Base-by-base conservation (phyloP, 2,797 vertebrate genomes). In the Spinibarbus caldwelli region DNA sequence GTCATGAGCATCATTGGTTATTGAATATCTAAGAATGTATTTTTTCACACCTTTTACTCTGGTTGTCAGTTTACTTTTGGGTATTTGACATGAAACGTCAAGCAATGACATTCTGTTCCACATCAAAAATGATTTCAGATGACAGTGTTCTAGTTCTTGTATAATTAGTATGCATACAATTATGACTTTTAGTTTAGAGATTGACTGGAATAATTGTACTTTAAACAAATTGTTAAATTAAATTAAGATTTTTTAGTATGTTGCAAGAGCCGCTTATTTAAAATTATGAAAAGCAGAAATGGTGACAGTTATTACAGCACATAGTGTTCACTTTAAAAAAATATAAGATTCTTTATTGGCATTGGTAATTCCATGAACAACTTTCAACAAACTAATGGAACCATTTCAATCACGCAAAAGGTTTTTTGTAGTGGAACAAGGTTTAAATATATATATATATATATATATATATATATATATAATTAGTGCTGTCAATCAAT, bases 21-120 rank as follows among this genome's bases (percentile, higher is more conserved):
- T 47, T 52, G 26, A 73, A 72, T 43, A 59, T 75, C 19, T 49
- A 21, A 73, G 71, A 73, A 36, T 73, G 5, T 34, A 5, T 34
- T 45, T 49, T 73, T 64, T 52, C 26, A 62, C 31, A 70, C 23
- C 26, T 68, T 54, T 26, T 59, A 34, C 41, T 62, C 10, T 45
- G 17, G 38, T 21, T 72, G 52, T 82, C 68, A 47, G 38, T 62
- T 82, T 36, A 19, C 8, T n/a, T 57, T 82, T 17, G 54, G 21
- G 8, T 75, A 64, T 21, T 34, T 73, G 70, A 38, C 57, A 73
- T 34, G 19, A 72, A 71, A 43, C 0, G 5, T 70, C 49, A 57
- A 29, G 47, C 31, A 29, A n/a, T 26, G 14, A n/a, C 21, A 19
- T 78, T 62, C 36, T 29, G 38, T 29, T 54, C 21, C 26, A 19